phyloP scores from a whole-genome alignment of 2,888 invertebrate genomes.

The Hyles lineata region DNA sequence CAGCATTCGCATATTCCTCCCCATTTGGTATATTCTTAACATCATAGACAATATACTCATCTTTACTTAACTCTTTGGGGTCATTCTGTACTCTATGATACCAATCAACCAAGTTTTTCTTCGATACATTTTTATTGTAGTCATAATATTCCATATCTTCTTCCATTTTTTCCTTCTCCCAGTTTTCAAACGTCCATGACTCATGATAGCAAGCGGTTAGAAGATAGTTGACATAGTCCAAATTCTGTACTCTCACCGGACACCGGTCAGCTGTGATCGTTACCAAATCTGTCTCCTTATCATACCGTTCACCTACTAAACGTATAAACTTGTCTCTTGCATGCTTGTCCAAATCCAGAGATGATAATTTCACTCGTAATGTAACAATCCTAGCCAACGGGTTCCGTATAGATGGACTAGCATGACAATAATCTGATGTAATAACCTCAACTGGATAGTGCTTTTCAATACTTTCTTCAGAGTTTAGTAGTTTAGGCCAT shows the following conservation, averaged over 20 bases:
- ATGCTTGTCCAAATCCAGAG: conserved; percentile 90
- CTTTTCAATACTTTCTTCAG: conserved; percentile 88
- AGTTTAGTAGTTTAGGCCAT: conserved; percentile 94
- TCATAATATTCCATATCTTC: conserved; percentile 95
- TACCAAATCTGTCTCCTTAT: conserved; percentile 89
- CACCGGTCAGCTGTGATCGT: conserved; percentile 96
- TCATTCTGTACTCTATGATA: conserved; percentile 59
- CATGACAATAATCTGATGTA: conserved; percentile 95
- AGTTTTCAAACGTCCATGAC: conserved; percentile 92
- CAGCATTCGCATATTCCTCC: conserved; percentile 84
- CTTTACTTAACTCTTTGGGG: conserved; percentile 61
- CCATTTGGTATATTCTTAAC: conserved; percentile 69
- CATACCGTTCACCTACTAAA: conserved; percentile 91
- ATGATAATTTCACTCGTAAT: conserved; percentile 89
- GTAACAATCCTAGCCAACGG: conserved; percentile 93
- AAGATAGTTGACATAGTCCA: conserved; percentile 96
- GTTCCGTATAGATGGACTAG: conserved; percentile 94
- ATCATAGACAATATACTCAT: conserved; percentile 72
- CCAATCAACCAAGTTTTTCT: conserved; percentile 81
- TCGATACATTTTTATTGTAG: conserved; percentile 91
- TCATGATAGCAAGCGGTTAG: conserved; percentile 96
- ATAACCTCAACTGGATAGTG: conserved; percentile 94
- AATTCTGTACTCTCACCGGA: conserved; percentile 95
- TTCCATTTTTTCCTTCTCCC: conserved; percentile 93
- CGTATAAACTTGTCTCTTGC: conserved; percentile 95